phyloP scores from a whole-genome alignment of 1,140 invertebrate genomes.

The Bradysia coprophila region DNA sequence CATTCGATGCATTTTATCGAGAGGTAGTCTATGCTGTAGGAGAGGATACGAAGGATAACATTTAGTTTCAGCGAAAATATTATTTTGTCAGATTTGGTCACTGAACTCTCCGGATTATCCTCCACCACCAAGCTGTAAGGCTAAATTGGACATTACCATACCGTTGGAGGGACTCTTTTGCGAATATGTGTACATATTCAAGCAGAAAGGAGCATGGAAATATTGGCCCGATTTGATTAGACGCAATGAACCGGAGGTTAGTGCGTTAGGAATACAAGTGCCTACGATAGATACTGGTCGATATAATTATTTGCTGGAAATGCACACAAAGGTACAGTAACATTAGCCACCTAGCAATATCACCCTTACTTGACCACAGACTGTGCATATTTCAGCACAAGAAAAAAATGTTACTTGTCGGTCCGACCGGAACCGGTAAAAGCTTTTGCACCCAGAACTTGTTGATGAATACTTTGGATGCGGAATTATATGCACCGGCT shows the following conservation, averaged over 20 bases:
- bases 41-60: neutral
- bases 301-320: constrained; percentile 43
- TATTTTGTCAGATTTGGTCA: constrained; percentile 1
- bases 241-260: constrained; percentile 18
- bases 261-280: constrained; percentile 26
- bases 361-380: too few species aligned
- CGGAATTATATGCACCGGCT: constrained; percentile 53
- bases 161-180: constrained; percentile 55
- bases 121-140: constrained; percentile 42
- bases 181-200: constrained; percentile 62
- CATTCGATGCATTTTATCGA: constrained; percentile 51
- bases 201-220: constrained; percentile 61
- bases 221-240: constrained; percentile 43
- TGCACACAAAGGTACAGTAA: constrained; percentile 32
- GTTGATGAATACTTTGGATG: constrained; percentile 56
- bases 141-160: constrained; percentile 43
- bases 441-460: constrained; percentile 76
- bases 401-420: constrained; percentile 59
- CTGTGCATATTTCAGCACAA: constrained; percentile 30
- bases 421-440: constrained; percentile 86
- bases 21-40: constrained; percentile 14
- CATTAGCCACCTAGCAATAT: too few species aligned
- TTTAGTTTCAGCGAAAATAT: too few species aligned
- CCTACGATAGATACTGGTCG: constrained; percentile 75
- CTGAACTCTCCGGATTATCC: too few species aligned